Evolutionary conservation across 2,113 vertebrate species (phyloP), one percentile per base, ranked within the genome.

Genomic region (Taxidea taxus): DNA sequence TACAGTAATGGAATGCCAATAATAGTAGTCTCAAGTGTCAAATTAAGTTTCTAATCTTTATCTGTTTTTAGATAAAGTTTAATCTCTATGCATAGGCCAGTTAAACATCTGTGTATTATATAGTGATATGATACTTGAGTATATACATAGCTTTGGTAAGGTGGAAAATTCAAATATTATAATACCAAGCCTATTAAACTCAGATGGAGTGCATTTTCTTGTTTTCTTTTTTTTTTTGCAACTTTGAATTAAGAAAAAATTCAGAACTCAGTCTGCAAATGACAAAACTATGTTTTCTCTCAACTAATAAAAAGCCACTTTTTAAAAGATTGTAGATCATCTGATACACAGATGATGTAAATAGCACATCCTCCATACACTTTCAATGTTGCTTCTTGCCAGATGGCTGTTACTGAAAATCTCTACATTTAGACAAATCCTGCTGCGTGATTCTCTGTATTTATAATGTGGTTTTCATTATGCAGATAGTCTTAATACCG

Each of bases 391-490:
- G 62, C 95, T 97, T 87, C 89, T 98, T 94, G 74, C 96, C 98
- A 98, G 98, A 98, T 98, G 98, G 97, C 97, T 92, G 47, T 97
- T 98, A 97, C 95, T 95, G 98, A 80, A 97, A 94, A 96, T 98
- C 94, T 97, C 93, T 96, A 96, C 98, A 96, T 98, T 98, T 96
- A 97, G 96, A 97, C 89, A 98, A 96, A 98, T 97, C 97, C 97
- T 97, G 96, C 96, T 97, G 98, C n/a, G 85, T 95, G 94, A 96
- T 97, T 97, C 96, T 97, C 93, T 96, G 83, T 95, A 96, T 56
- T 98, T 98, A 64, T 96, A 98, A 97, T 97, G 96, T 98, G 70
- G 88, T 97, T 94, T 98, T 98, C 97, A 98, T 97, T 97, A 94
- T 97, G 95, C 78, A 86, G 90, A 97, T 96, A 97, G 95, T 97